phyloP scores from a whole-genome alignment of 2,797 vertebrate species.

The Scarus forsteni region DNA sequence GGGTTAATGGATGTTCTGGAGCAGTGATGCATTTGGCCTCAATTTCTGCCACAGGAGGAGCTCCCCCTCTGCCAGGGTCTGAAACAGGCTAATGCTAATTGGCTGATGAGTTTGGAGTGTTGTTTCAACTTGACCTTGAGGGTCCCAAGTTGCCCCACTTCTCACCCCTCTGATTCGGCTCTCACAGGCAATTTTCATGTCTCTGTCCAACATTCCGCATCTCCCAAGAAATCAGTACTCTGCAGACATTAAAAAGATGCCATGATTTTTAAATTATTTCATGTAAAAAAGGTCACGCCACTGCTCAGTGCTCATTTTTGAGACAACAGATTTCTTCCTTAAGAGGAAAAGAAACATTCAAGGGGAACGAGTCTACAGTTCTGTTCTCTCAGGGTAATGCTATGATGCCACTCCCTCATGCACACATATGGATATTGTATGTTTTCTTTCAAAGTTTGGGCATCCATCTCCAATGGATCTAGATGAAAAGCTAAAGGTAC shows the following conservation, averaged over 20 bases:
- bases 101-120: constrained; percentile 51
- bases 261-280: constrained; percentile 37
- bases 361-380: constrained; percentile 35
- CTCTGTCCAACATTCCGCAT: constrained; percentile 58
- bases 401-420: constrained; percentile 14
- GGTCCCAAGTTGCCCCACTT: constrained; percentile 50
- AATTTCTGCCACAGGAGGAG: constrained; percentile 52
- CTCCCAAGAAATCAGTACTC: constrained; percentile 62
- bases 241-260: constrained; percentile 32
- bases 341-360: constrained; percentile 43
- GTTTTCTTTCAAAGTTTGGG: constrained; percentile 56
- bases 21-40: constrained; percentile 31
- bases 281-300: constrained; percentile 32
- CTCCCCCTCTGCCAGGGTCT: constrained; percentile 49
- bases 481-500: constrained; percentile 46
- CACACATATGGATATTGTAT: constrained; percentile 37
- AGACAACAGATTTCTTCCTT: constrained; percentile 52
- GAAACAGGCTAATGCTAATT: constrained; percentile 1
- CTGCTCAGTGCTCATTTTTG: constrained; percentile 5
- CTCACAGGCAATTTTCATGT: constrained; percentile 73
- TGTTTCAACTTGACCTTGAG: constrained; percentile 65
- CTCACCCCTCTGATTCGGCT: constrained; percentile 45
- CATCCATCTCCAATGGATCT: constrained; percentile 47
- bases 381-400: constrained; percentile 3
- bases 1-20: constrained; percentile 47